Evolutionary conservation across 2,888 invertebrate genomes (phyloP).

Genomic region (Dolomedes plantarius): DNA sequence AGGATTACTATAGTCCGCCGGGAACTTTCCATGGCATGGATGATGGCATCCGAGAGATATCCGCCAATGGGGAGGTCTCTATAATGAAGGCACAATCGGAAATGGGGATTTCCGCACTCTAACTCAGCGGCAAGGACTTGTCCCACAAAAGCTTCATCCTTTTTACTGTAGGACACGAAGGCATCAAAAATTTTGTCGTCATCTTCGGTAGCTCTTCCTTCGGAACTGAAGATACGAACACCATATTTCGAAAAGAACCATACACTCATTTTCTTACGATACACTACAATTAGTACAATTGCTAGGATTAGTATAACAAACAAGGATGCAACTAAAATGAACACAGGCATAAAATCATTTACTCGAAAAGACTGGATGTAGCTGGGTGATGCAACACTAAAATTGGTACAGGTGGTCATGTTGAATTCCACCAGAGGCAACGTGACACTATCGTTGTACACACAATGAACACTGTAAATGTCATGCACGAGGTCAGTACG

Average conservation of each 20-base stretch:
- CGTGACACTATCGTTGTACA: conserved; percentile 72
- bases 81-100: conserved; percentile 83
- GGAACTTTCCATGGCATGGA: conserved; percentile 82
- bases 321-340: conserved; percentile 43
- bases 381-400: conserved; percentile 56
- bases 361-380: conserved; percentile 57
- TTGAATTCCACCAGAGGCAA: conserved; percentile 72
- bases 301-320: conserved; percentile 76
- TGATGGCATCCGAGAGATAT: conserved; percentile 82
- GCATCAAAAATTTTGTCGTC: conserved; percentile 77
- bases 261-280: conserved; percentile 84
- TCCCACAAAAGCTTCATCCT: conserved; percentile 80
- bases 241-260: conserved; percentile 89
- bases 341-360: conserved; percentile 49
- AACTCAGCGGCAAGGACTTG: conserved; percentile 81
- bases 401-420: conserved; percentile 71
- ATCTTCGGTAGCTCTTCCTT: conserved; percentile 43
- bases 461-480: conserved; percentile 69
- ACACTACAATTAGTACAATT: conserved; percentile 40
- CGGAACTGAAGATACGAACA: conserved; percentile 82
- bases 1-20: conserved; percentile 83
- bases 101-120: conserved; percentile 81
- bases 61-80: conserved; percentile 82
- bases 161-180: conserved; percentile 78
- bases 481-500: conserved; percentile 78